Conservation (phyloP, 2,888 invertebrate species). For the Argyresthia goedartella region DNA sequence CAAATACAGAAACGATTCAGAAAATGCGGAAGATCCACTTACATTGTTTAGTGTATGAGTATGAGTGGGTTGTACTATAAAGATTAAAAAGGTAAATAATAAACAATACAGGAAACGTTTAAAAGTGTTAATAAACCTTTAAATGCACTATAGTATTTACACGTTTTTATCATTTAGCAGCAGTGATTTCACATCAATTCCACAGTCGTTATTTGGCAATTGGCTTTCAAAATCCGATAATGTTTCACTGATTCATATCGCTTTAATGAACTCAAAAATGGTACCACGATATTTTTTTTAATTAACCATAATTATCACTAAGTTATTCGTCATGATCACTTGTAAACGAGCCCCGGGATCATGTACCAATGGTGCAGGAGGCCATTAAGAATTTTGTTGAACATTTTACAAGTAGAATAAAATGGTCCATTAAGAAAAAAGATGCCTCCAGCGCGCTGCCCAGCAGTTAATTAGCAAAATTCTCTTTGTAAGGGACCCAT, state of each 20-base stretch:
- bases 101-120: background rate
- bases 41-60: too few relatives aligned
- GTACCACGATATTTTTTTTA: background rate
- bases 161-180: background rate
- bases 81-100: too few relatives aligned
- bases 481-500: constrained; percentile 66
- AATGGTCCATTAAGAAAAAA: constrained; percentile 28
- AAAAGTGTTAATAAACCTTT: background rate
- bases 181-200: background rate
- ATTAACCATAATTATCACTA: background rate
- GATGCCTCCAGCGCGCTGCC: constrained; percentile 30
- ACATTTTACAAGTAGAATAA: constrained; percentile 3
- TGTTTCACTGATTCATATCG: background rate
- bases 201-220: background rate
- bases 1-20: too few relatives aligned
- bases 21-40: too few relatives aligned
- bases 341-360: background rate
- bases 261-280: background rate
- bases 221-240: background rate
- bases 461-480: constrained; percentile 66
- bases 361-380: background rate
- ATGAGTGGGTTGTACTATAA: too few relatives aligned
- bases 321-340: background rate
- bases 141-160: background rate
- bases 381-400: background rate